Evolutionary conservation across 2,888 invertebrate species (phyloP).

Genomic region (Eristalis tenax): DNA sequence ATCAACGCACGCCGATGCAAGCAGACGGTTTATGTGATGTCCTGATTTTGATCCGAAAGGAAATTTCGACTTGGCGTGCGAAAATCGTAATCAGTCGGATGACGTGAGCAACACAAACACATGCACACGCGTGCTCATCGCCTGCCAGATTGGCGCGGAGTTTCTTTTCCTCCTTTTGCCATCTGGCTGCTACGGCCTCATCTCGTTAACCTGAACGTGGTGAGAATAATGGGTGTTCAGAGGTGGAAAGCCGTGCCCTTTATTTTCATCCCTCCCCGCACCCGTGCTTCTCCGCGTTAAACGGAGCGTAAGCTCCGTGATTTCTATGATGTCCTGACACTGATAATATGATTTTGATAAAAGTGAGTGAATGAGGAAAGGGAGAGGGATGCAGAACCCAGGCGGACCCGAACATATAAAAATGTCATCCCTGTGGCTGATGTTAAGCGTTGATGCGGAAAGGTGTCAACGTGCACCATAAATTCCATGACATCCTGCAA

Average conservation of each 20-base stretch:
- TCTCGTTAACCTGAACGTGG: constrained; percentile 53
- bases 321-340: constrained; percentile 60
- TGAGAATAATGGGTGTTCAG: constrained; percentile 60
- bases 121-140: background rate
- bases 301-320: constrained; percentile 54
- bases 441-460: constrained; percentile 31
- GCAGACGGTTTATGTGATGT: constrained; percentile 21
- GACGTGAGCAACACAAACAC: background rate
- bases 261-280: background rate
- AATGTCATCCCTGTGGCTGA: constrained; percentile 1
- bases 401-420: background rate
- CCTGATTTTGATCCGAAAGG: constrained; percentile 41
- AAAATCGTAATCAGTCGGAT: constrained; percentile 58
- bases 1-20: background rate
- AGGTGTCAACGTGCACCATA: constrained; percentile 55
- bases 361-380: background rate
- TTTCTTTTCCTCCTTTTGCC: background rate
- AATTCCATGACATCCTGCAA: constrained; percentile 44
- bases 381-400: background rate
- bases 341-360: constrained; percentile 57
- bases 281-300: constrained; percentile 17
- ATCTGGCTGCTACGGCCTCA: constrained; percentile 17
- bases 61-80: constrained; percentile 50
- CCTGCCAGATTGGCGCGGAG: background rate
- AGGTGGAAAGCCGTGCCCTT: constrained; percentile 7